Percentiles rank a stretch among this genome's conserved stretches.
These are phyloP conservation scores for Pocillopora damicornis DNA, from an alignment of 64 coral and sea anemone species.

Conservation along the genomic window DNA sequence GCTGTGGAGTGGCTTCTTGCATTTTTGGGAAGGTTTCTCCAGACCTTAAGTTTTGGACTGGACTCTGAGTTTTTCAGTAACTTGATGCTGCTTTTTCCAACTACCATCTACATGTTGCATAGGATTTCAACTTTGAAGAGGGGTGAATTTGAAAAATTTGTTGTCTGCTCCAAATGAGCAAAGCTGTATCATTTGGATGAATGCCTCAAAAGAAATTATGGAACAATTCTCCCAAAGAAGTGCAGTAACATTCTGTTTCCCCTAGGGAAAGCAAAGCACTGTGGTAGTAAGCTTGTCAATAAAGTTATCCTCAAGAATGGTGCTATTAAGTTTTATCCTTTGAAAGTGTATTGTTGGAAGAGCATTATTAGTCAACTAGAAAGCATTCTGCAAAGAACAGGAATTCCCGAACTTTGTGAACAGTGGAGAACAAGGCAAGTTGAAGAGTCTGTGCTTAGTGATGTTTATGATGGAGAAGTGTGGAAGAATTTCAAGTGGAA, in stretches of 20 bases:
- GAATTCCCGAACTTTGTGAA: conserved; percentile 36
- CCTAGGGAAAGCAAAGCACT: conserved; percentile 20
- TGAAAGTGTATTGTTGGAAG: conserved; percentile 40
- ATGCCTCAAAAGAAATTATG: conserved; percentile 21
- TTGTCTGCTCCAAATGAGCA: conserved; percentile 18
- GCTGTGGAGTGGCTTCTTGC: conserved; percentile 21
- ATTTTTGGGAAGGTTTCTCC: conserved; percentile 15
- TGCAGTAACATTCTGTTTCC: conserved; percentile 20
- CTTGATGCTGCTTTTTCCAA: conserved; percentile 18
- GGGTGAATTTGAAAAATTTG: conserved; percentile 23
- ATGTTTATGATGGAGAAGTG: conserved; percentile 51
- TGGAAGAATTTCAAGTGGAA: conserved; percentile 47
- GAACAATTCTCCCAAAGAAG: not conserved
- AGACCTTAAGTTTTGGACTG: conserved; percentile 20
- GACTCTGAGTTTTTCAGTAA: conserved; percentile 2
- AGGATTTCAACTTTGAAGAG: conserved; percentile 14
- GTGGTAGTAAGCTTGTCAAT: conserved; percentile 7
- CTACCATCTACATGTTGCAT: conserved; percentile 8
- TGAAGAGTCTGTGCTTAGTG: not conserved
- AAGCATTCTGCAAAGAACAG: conserved; percentile 9
- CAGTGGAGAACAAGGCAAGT: conserved; percentile 19
- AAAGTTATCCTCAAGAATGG: conserved; percentile 33
- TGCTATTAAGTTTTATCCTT: conserved; percentile 19
- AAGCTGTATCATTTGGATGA: conserved; percentile 16
- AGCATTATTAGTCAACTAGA: conserved; percentile 44